Conservation (phyloP, 2,113 vertebrate genomes). For the Hemiprocne comata region DNA sequence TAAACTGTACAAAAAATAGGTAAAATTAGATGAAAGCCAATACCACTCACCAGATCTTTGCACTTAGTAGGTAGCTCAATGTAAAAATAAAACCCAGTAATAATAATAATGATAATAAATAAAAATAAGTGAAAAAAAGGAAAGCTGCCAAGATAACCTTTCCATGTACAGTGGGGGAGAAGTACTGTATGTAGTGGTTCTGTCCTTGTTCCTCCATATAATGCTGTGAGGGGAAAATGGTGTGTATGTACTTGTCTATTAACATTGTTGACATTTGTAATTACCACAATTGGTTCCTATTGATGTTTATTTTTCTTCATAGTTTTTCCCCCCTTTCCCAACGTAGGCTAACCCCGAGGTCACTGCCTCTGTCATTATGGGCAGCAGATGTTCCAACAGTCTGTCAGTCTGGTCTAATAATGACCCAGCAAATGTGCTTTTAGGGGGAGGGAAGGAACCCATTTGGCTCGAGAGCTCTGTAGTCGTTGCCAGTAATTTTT, state of each 20-base stretch:
- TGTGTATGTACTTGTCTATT: conserved; percentile 62
- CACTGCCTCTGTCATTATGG: neutral
- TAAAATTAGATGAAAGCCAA: conserved; percentile 64
- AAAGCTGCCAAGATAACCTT: conserved; percentile 19
- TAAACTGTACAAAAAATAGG: conserved; percentile 75
- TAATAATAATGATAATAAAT: conserved; percentile 50
- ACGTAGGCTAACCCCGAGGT: neutral
- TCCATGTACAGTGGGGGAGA: conserved; percentile 57
- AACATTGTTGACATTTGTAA: conserved; percentile 42
- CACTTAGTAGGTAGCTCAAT: conserved; percentile 80
- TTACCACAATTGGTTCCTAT: conserved; percentile 9
- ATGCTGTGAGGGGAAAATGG: conserved; percentile 29
- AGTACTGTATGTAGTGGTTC: conserved; percentile 45
- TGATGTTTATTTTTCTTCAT: conserved; percentile 40
- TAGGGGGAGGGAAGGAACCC: conserved; percentile 5
- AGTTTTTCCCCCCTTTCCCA: neutral
- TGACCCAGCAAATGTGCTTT: conserved; percentile 61
- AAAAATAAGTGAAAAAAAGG: conserved; percentile 20
- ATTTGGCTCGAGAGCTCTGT: conserved; percentile 58
- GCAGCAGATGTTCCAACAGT: conserved; percentile 21
- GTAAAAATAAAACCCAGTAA: conserved; percentile 69
- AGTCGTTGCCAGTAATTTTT: neutral
- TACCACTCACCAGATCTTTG: conserved; percentile 76
- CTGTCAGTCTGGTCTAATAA: conserved; percentile 29
- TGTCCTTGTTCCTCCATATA: conserved; percentile 62